Evolutionary conservation across 2,113 vertebrate genomes (phyloP), one percentile per base, ranked within the genome.

Genomic region (Tretioscincus oriximinensis): DNA sequence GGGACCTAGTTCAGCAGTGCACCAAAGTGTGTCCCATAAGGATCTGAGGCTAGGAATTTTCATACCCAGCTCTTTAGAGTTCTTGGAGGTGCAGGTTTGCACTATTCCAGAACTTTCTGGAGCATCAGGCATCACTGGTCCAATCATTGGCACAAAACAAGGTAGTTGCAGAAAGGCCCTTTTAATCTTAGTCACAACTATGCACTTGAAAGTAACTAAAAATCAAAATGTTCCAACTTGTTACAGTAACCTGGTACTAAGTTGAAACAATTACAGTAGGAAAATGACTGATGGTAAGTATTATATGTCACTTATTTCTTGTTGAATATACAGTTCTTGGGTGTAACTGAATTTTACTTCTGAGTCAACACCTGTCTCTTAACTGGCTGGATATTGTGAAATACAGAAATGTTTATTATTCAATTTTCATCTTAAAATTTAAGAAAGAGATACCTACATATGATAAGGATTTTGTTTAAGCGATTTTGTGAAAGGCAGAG

Each of bases 231-330:
- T 5, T 58, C 54, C 54, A 58, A 58, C 54, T 58, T 58, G 12
- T 18, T 18, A 18, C 54, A 58, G 35, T 41, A 41, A 41, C 35
- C 35, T 4, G 5, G 84, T 71, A 78, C 80, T 60, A 64, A 72
- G 76, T 81, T 88, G 3, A 76, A 81, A 6, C 86, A 74, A 87
- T 88, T 89, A 84, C 70, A 84, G 78, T 90, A 88, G 84, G 80
- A 73, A 87, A 60, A 76, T 75, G 58, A 84, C 77, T 81, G 85
- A 77, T 78, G 2, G 31, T 76, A 1, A 73, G 5, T 0, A 1
- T 9, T 64, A 80, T 81, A 65, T 86, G 71, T 73, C 26, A 1
- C 29, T 45, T 76, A 28, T 51, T 81, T 1, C 8, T 68, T 54
- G 35, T 69, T 69, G 14, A 77, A 73, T 85, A 10, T 88, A 41